Evolutionary conservation across 2,888 invertebrate genomes (phyloP).

Genomic region (Meiosimyza platycephala): DNA sequence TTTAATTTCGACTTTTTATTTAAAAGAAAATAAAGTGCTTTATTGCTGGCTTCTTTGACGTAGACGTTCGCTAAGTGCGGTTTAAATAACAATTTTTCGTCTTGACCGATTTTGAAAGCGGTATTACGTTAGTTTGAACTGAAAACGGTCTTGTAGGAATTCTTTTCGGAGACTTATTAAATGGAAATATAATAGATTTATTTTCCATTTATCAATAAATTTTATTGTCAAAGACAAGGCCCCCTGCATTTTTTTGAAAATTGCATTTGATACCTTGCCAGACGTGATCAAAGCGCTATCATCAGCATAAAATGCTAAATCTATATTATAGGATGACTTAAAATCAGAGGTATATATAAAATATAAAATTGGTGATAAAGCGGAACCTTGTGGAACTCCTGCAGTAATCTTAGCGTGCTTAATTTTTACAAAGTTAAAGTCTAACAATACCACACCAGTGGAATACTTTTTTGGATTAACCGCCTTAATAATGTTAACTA

Average conservation of each 20-base stretch:
- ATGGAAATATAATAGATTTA: background rate
- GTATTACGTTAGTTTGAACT: background rate
- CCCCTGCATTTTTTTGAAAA: background rate
- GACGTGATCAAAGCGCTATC: slow-evolving; percentile 1
- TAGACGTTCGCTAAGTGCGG: too few species aligned
- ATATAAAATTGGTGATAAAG: background rate
- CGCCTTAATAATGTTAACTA: background rate
- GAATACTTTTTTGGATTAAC: background rate
- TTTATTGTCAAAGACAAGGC: too few species aligned
- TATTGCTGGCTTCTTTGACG: too few species aligned
- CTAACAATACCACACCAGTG: background rate
- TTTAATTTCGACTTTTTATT: too few species aligned
- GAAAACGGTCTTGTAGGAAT: background rate
- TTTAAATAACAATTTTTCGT: too few species aligned
- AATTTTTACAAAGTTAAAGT: background rate
- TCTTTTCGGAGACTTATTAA: background rate
- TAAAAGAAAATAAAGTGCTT: too few species aligned
- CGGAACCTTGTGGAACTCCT: too few species aligned
- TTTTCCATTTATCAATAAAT: background rate
- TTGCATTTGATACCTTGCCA: slow-evolving; percentile 1
- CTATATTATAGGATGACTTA: too few species aligned
- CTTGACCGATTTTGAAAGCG: slow-evolving; percentile 1
- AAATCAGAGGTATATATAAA: background rate
- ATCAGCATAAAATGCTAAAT: too few species aligned
- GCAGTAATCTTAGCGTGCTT: too few species aligned